These are phyloP conservation scores for Nephrocerus scutellatus DNA, from an alignment of 2,888 invertebrate genomes.

Conservation along the genomic window DNA sequence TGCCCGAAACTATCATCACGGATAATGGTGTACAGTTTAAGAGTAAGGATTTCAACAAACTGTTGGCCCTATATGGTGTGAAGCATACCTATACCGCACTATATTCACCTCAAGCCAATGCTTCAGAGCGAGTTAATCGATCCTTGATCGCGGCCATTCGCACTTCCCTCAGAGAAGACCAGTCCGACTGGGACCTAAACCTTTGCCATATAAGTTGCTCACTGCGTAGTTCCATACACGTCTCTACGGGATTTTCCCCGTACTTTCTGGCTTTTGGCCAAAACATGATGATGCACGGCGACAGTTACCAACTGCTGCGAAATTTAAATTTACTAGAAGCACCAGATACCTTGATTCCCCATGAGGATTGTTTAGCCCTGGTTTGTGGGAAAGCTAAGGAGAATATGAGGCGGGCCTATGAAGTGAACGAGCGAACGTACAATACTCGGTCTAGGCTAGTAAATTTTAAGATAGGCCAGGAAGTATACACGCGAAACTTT, in stretches of 20 bases:
- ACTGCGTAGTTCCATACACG: constrained; percentile 5
- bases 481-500: too few relatives aligned
- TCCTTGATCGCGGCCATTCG: constrained; percentile 5
- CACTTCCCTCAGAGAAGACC: constrained; percentile 1
- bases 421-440: too few relatives aligned
- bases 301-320: background rate
- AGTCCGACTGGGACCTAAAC: constrained; percentile 1
- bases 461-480: too few relatives aligned
- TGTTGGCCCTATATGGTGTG: constrained; percentile 4
- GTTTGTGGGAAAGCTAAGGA: too few relatives aligned
- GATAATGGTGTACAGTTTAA: constrained; percentile 7
- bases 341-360: too few relatives aligned
- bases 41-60: background rate
- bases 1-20: constrained; percentile 16
- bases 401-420: too few relatives aligned
- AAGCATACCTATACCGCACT: constrained; percentile 6
- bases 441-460: too few relatives aligned
- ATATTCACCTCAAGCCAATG: constrained; percentile 7
- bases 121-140: constrained; percentile 6
- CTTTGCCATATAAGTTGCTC: constrained; percentile 5
- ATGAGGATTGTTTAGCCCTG: too few relatives aligned
- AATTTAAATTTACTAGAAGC: too few relatives aligned
- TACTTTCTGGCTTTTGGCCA: constrained; percentile 8
- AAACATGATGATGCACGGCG: background rate
- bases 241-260: constrained; percentile 4